Evolutionary conservation across 2,113 vertebrate species (phyloP), one percentile per base, ranked within the genome.

Genomic region (Regulus satrapa): DNA sequence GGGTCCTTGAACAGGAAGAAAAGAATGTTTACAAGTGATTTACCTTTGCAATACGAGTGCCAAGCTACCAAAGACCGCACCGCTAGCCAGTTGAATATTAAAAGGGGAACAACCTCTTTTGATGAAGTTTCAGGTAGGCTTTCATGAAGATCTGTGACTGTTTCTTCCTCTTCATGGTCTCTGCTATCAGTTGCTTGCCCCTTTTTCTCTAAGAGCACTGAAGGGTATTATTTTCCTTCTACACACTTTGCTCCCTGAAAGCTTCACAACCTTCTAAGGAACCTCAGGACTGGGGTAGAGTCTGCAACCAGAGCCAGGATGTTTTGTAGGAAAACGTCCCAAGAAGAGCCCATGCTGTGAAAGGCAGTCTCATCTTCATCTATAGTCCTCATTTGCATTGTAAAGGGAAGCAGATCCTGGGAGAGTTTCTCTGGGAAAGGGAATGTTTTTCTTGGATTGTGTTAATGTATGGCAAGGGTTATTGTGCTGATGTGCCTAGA

Each of bases 271-370:
- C 5, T 69, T 66, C 5, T 45, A 15, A 41, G 51, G 23, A 59
- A 1, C 29, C 28, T 23, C 38, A 59, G 51, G 51, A 25, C 34
- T 62, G 34, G 15, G 23, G 13, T 68, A 40, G 14, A 24, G 15
- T 12, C 54, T 31, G 17, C 0, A 4, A 18, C 14, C 3, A 4
- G 48, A 59, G 25, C 19, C 8, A 2, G 0, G n/a, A n/a, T 41
- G 18, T 34, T 34, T 7, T 36, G 29, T 56, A 21, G 21, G 34
- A 49, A 54, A 34, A 46, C 25, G 51, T 72, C 26, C 15, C 31
- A 56, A 12, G 25, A 64, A 56, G 49, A n/a, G 26, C 38, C 24
- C 17, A 5, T 66, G 59, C 68, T 77, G n/a, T 73, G 14, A 66
- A 29, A 66, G 28, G 23, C 2, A 5, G 34, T 29, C 5, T 18